These are phyloP conservation scores for Epinephelus fuscoguttatus DNA, from an alignment of 2,113 vertebrate genomes.

Conservation along the genomic window DNA sequence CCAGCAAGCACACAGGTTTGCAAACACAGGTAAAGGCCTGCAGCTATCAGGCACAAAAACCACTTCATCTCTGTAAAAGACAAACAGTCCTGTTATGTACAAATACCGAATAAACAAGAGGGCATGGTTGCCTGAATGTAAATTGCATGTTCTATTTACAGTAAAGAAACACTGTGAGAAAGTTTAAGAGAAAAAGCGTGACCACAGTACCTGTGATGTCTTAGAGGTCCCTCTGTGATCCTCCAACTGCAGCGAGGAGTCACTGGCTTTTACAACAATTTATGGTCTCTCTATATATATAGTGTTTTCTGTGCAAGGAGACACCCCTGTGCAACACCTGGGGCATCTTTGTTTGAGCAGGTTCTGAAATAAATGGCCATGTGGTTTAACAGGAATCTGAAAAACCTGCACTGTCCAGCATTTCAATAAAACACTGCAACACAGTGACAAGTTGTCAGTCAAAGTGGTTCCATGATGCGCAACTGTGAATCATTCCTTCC, in stretches of 20 bases:
- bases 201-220: constrained; percentile 6
- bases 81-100: neutral
- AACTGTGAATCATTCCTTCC: too few relatives aligned
- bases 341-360: neutral
- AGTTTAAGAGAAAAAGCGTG: neutral
- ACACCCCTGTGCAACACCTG: neutral
- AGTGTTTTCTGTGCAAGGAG: neutral
- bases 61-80: constrained; percentile 56
- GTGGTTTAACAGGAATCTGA: constrained; percentile 10
- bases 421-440: neutral
- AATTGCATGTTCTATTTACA: neutral
- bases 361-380: neutral
- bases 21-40: constrained; percentile 48
- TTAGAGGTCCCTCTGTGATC: too few relatives aligned
- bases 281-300: neutral
- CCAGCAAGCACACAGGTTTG: constrained; percentile 42
- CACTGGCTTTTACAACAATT: neutral
- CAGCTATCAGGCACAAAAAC: constrained; percentile 46
- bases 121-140: neutral
- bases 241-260: neutral
- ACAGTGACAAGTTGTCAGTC: too few relatives aligned
- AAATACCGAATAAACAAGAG: neutral
- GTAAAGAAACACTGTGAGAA: neutral
- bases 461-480: too few relatives aligned
- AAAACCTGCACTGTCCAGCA: neutral